Evolutionary conservation across 2,888 invertebrate species (phyloP), one percentile per base, ranked within the genome.

Genomic region (Scaptomyza tumidula): DNA sequence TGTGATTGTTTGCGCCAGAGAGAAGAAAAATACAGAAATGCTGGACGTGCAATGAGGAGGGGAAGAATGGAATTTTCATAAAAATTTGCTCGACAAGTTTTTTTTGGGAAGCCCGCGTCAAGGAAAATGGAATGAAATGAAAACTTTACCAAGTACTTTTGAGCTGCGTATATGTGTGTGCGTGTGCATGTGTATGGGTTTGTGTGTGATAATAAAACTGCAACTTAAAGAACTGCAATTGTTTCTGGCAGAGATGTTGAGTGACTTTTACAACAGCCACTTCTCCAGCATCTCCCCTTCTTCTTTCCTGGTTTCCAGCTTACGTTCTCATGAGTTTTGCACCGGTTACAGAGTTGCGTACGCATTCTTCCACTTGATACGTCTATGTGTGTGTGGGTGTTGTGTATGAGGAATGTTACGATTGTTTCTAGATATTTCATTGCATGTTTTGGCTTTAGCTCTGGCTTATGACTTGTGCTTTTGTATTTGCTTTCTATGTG

Each of bases 221-320:
- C 87, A 88, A 79, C 85, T 86, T 88, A 79, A 86, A 84, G 85
- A 81, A 86, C 87, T 88, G 85, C 85, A 88, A 85, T 85, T 85
- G 87, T 86, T 88, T 81, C 71, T 73, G 78, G 80, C 75, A 77
- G 85, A 82, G 79, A 86, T 60, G 88, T 77, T 82, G 79, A 86
- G 87, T 86, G 88, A 86, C 88, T 84, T 88, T 88, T 84, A 80
- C 86, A 86, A 72, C 84, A 78, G 60, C 37, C 33, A 59, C 53
- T 59, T n/a, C 61, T 29, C 6, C 48, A 29, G 7, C 37, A 11
- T 19, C 44, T 52, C 11, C 43, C 7, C 11, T 14, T 14, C 14
- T 27, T n/a, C 13, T 19, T 19, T 44, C 24, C 24, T 24, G 13
- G 5, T 5, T 24, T 44, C 6, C 4, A 11, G 35, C 61, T 46